Evolutionary conservation across 2,888 invertebrate genomes (phyloP).

Genomic region (Clostera curtula): DNA sequence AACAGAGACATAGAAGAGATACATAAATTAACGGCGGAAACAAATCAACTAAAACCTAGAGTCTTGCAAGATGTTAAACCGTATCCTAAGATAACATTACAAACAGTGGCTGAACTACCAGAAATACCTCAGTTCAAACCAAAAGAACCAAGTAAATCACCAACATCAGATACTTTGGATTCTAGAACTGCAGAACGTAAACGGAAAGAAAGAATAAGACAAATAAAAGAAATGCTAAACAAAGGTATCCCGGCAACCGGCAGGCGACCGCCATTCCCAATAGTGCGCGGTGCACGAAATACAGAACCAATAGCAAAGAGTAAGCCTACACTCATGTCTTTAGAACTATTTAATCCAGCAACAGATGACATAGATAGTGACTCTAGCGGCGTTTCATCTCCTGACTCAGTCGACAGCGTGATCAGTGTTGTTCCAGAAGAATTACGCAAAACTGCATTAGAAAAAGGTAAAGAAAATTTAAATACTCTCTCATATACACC

Average conservation of each 20-base stretch:
- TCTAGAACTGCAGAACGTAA: conserved; percentile 66
- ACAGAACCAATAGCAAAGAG: conserved; percentile 78
- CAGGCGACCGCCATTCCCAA: conserved; percentile 76
- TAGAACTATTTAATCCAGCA: conserved; percentile 92
- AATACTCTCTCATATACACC: background rate
- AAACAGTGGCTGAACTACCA: conserved; percentile 76
- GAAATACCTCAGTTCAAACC: conserved; percentile 76
- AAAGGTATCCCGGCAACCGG: conserved; percentile 80
- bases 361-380: conserved; percentile 94
- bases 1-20: conserved; percentile 70
- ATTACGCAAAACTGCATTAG: conserved; percentile 55
- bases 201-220: conserved; percentile 78
- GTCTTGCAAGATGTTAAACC: conserved; percentile 68
- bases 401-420: conserved; percentile 90
- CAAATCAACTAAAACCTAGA: conserved; percentile 51
- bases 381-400: conserved; percentile 90
- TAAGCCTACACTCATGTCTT: conserved; percentile 83
- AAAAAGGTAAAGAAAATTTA: conserved; percentile 51
- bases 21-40: conserved; percentile 66
- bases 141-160: conserved; percentile 45
- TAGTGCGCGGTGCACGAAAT: conserved; percentile 80
- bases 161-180: conserved; percentile 54
- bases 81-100: conserved; percentile 75
- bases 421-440: conserved; percentile 84
- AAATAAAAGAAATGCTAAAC: conserved; percentile 81